Evolutionary conservation across 2,113 vertebrate species (phyloP), one percentile per base, ranked within the genome.

Genomic region (Hemichromis elongatus): DNA sequence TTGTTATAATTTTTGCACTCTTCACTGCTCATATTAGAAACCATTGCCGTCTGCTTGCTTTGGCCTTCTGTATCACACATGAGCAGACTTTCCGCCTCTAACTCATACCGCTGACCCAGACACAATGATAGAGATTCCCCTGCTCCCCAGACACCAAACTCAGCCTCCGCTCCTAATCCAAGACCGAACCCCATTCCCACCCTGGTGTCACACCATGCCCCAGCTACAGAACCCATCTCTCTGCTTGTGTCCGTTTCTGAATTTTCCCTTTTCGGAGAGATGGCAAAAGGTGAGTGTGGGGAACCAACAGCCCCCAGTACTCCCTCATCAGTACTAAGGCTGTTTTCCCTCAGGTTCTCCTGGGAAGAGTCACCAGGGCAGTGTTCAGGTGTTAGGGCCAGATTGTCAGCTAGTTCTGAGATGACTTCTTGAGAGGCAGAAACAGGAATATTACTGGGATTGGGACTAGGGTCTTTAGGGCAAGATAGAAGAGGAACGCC

Each of bases 191-290:
- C 89, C 8, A 92, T 57, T 13, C 55, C 92, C 79, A 88, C 79
- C 30, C 85, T 85, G 54, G 90, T 79, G 84, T 92, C 82, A 79
- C 88, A 86, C 94, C 93, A 95, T 8, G 87, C 86, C 14, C 83
- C 88, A 85, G 87, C 66, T 82, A 88, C 88, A 66, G 79, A 80
- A 73, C 26, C 94, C 75, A 87, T 75, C 52, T 85, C 85, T 61
- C 77, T 92, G 84, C 85, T 90, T 26, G 56, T 90, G 53, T 87
- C 93, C 57, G 87, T 95, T 89, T 96, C 95, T 33, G 96, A 96
- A 86, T 97, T 97, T 89, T 97, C 96, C 78, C 96, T 96, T 93
- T 97, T 97, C 19, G 96, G 96, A 82, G 96, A 97, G 68, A 97
- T 96, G 7, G 95, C 96, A 26, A 96, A 88, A 8, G 94, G 95